These are phyloP conservation scores for Heliconius charithonia DNA, from an alignment of 2,888 invertebrate species.

Conservation along the genomic window DNA sequence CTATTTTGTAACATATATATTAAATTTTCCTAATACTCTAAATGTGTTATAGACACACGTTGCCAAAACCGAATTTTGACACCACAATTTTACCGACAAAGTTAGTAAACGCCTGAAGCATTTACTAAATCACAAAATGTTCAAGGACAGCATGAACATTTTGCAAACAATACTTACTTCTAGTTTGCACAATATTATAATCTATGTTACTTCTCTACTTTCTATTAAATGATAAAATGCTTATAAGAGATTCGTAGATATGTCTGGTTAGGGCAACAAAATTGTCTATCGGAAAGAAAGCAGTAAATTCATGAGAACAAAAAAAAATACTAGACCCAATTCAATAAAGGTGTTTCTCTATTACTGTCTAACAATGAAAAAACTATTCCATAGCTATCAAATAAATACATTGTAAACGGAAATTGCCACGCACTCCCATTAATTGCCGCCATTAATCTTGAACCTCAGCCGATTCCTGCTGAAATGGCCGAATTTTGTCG, in stretches of 20 bases:
- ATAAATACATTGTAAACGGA: slow-evolving; percentile 64
- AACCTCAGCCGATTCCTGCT: slow-evolving; percentile 59
- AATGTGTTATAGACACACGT: not conserved
- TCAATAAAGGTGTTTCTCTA: slow-evolving; percentile 7
- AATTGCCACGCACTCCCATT: slow-evolving; percentile 60
- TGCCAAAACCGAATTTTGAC: slow-evolving; percentile 8
- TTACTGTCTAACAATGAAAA: slow-evolving; percentile 18
- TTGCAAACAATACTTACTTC: not conserved
- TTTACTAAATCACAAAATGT: not conserved
- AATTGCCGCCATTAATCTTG: slow-evolving; percentile 75
- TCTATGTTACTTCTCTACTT: not conserved
- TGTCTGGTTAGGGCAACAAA: not conserved
- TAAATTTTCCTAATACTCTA: not conserved
- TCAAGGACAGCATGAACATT: not conserved
- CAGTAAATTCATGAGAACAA: not conserved
- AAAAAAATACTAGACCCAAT: not conserved
- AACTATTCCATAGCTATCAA: slow-evolving; percentile 40
- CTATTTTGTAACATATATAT: not conserved
- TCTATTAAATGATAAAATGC: too few relatives aligned
- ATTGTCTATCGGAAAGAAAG: not conserved
- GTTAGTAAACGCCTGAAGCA: not conserved
- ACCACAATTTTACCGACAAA: slow-evolving; percentile 17
- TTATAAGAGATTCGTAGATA: too few relatives aligned
- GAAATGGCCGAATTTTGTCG: slow-evolving; percentile 47
- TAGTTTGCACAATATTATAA: not conserved